A percentile compares a stretch with the other conserved stretches of the same genome.
Conservation (phyloP, 2,888 invertebrate species). For the Galeruca laticollis region DNA sequence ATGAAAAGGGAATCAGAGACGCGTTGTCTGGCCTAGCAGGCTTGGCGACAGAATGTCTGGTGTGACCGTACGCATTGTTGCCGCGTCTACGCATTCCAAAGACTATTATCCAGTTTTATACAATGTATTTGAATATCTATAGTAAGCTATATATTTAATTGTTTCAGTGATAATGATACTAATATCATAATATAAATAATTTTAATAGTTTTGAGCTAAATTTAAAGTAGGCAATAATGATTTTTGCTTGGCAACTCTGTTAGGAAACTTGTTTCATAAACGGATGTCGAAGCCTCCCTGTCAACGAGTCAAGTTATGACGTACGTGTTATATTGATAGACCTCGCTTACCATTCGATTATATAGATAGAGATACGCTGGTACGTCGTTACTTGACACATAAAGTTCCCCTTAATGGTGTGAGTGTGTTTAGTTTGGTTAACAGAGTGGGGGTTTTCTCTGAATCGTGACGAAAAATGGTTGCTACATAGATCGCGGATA, state of each 20-base stretch:
- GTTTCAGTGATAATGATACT: not conserved
- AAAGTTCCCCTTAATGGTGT: constrained; percentile 72
- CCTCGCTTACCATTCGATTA: constrained; percentile 8
- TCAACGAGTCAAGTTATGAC: constrained; percentile 59
- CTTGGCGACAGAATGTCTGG: constrained; percentile 96
- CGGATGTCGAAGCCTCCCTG: constrained; percentile 74
- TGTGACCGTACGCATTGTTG: constrained; percentile 80
- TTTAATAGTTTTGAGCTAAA: not conserved
- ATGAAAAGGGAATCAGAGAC: constrained; percentile 70
- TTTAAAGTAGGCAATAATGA: constrained; percentile 52
- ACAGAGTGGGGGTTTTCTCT: constrained; percentile 65
- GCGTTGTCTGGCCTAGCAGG: constrained; percentile 84
- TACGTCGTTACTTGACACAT: constrained; percentile 45
- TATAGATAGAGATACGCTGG: constrained; percentile 32
- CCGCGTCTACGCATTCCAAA: constrained; percentile 69
- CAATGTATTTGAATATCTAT: constrained; percentile 13
- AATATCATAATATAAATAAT: not conserved
- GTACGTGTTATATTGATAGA: constrained; percentile 60
- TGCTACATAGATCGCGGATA: constrained; percentile 71
- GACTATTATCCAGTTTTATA: constrained; percentile 6
- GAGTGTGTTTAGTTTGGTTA: constrained; percentile 75
- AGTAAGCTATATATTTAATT: constrained; percentile 8
- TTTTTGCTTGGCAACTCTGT: constrained; percentile 70
- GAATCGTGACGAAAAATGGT: constrained; percentile 69
- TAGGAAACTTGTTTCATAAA: constrained; percentile 79